These are phyloP conservation scores for Eptesicus fuscus DNA, from an alignment of 2,113 vertebrate species.

Conservation along the genomic window DNA sequence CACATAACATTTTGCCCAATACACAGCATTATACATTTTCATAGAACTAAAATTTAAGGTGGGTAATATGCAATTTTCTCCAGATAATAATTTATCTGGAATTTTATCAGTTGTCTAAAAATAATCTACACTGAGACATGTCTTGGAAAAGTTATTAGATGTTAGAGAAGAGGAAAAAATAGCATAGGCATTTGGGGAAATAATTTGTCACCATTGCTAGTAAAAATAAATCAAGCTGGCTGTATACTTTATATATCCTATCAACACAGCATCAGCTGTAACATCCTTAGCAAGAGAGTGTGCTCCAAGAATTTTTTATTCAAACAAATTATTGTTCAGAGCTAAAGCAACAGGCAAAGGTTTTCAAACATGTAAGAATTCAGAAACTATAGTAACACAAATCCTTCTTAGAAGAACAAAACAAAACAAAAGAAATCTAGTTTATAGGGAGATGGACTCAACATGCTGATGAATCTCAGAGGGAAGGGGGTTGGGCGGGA, in stretches of 20 bases:
- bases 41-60: background rate
- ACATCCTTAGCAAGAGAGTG: background rate
- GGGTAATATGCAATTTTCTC: background rate
- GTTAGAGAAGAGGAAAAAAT: conserved; percentile 23
- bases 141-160: background rate
- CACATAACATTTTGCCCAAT: background rate
- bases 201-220: background rate
- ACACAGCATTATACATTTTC: background rate
- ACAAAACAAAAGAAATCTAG: background rate
- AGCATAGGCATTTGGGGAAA: background rate
- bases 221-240: background rate
- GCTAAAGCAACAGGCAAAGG: background rate
- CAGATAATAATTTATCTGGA: background rate
- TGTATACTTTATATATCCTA: background rate
- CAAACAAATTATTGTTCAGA: background rate
- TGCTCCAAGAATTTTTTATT: background rate
- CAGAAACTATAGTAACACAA: conserved; percentile 9
- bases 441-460: background rate
- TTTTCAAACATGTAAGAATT: conserved; percentile 13
- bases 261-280: background rate
- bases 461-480: too few relatives aligned
- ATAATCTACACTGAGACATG: background rate
- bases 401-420: conserved; percentile 3
- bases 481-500: too few relatives aligned
- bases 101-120: conserved; percentile 27